A percentile compares a stretch with the other conserved stretches of the same genome.
phyloP scores from a whole-genome alignment of 2,888 invertebrate genomes.

The Tanytarsus gracilentus region DNA sequence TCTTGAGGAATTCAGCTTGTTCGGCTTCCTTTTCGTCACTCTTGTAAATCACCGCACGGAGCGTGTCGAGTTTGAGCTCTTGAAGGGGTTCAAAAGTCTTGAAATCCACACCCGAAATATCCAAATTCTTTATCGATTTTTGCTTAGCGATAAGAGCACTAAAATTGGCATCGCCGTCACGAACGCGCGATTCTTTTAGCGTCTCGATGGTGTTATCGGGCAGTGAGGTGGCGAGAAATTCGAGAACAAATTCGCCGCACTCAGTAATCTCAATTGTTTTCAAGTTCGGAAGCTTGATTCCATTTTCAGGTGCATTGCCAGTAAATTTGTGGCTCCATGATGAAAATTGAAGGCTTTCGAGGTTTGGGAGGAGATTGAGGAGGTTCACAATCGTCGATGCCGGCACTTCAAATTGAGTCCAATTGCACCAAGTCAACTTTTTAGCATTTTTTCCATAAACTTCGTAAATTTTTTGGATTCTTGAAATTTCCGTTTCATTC shows the following conservation, averaged over 20 bases:
- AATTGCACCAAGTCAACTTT: not conserved
- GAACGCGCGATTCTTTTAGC: not conserved
- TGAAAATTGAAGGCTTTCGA: not conserved
- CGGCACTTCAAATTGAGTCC: not conserved
- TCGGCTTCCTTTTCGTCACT: not conserved
- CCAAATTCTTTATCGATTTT: not conserved
- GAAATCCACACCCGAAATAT: not conserved
- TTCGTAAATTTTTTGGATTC: not conserved
- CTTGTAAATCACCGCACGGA: not conserved
- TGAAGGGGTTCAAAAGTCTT: not conserved
- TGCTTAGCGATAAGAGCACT: not conserved
- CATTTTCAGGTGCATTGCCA: not conserved
- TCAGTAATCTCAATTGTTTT: not conserved
- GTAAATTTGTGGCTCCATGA: not conserved
- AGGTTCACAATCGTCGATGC: not conserved
- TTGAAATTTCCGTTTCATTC: too few species aligned
- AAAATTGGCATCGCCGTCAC: not conserved
- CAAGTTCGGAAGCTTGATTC: not conserved
- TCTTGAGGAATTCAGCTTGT: not conserved
- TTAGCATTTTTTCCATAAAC: not conserved
- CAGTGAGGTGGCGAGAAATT: not conserved
- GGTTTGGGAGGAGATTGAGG: not conserved
- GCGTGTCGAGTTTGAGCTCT: not conserved
- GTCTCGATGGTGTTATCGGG: not conserved
- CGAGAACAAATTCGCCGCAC: not conserved